Evolutionary conservation across 1,140 invertebrate species (phyloP), one percentile per base, ranked within the genome.

Genomic region (Apolygus lucorum): DNA sequence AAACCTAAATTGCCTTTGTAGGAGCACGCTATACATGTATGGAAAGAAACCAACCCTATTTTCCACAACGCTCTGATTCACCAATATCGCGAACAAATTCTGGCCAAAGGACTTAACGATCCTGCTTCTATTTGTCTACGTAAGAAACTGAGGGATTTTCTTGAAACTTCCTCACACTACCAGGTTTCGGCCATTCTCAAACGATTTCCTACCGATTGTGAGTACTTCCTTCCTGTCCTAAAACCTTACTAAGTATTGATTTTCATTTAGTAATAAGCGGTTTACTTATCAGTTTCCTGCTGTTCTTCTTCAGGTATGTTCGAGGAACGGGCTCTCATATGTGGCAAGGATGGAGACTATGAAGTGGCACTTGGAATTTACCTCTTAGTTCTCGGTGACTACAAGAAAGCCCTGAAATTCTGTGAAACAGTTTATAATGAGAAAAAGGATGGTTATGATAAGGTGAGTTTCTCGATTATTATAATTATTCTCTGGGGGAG

Each of bases 311-410:
- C 77, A 85, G 82, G 78, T 73, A 82, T 98, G 70, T 90, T 92
- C 77, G 94, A 98, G 79, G 97, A 99, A 81, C 83, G 94, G 69
- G 95, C 96, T 0, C 86, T 98, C 28, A 88, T 99, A 69, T 80
- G 97, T 21, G 95, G 94, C 1, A 88, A 91, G 74, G 81, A 98
- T 1, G 92, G 90, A 4, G 81, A 87, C 54, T 91, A 96, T 81
- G 90, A 98, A 76, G 90, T 98, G 78, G 95, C 92, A 1, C 80
- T 99, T 52, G 87, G 72, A 0, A 95, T 99, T 76, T 98, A 98
- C 78, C 86, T 96, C 74, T 90, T 83, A 82, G 87, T 83, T 75
- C 87, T 87, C 69, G 87, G 92, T 59, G 89, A 98, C 80, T 84
- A 90, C 22, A 76, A 85, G 0, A 86, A 88, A 76, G 96, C 96